Evolutionary conservation across 2,113 vertebrate genomes (phyloP).

Genomic region (Megaceryle torquata): DNA sequence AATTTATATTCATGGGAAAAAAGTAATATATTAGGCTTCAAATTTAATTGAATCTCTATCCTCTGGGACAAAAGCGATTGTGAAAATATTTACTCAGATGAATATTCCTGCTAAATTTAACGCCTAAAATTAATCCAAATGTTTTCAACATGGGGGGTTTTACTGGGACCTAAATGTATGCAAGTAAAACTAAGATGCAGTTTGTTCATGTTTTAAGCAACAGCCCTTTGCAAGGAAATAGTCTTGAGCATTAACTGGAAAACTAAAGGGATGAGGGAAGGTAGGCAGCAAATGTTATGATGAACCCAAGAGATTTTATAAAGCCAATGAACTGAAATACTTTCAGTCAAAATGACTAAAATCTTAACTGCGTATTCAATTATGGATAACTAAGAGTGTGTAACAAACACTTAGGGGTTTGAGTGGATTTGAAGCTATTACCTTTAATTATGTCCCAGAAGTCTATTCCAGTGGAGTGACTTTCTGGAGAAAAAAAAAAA

Average conservation of each 20-base stretch:
- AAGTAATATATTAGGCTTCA: neutral
- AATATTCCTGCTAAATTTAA: neutral
- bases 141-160: neutral
- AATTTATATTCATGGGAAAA: neutral
- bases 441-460: slow-evolving; percentile 37
- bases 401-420: neutral
- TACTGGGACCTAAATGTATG: neutral
- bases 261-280: neutral
- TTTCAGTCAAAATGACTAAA: slow-evolving; percentile 15
- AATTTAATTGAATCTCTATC: neutral
- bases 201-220: neutral
- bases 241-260: neutral
- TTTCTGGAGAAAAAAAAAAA: neutral
- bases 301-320: neutral
- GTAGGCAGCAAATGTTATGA: neutral
- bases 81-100: slow-evolving; percentile 14
- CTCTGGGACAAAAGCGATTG: neutral
- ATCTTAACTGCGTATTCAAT: neutral
- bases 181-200: neutral
- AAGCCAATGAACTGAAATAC: slow-evolving; percentile 18
- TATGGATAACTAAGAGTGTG: neutral
- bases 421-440: neutral
- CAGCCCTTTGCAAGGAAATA: neutral
- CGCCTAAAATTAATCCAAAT: neutral
- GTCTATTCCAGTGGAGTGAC: neutral